Evolutionary conservation across 2,888 invertebrate genomes (phyloP), one percentile per base, ranked within the genome.

Genomic region (Cremastinae sp.): DNA sequence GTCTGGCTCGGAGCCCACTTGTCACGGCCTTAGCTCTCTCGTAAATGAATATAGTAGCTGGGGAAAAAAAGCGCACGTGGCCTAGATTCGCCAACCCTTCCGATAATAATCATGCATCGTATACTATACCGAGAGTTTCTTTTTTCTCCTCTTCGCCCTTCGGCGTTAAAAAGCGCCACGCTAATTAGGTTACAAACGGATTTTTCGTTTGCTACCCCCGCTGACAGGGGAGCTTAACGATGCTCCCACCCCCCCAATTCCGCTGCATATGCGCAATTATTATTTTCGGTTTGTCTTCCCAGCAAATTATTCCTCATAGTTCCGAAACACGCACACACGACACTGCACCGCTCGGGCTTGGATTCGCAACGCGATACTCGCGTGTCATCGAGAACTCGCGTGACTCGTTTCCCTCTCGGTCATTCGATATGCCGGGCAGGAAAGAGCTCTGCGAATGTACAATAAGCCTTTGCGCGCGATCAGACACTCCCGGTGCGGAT

Each of bases 381-480:
- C 75, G 65, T 66, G 70, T 66, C 70, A 75, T 75, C 61, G 71
- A 61, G 71, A 71, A 47, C 51, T 75, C 65, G 75, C 71, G 75
- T 71, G 75, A 66, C 70, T 20, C 14, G 14, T 53, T 45, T 45
- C 47, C n/a, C n/a, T 12, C 36, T 47, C 34, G 12, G 9, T 18
- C 51, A 12, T 41, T 53, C 38, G 22, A 53, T 36, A 45, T 12
- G 10, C n/a, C 28, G 2, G 47, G 16, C 34, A n/a, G 34, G 14
- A 36, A 16, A 62, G 9, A 64, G 12, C 36, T 43, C 18, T 18
- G 62, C 61, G 56, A 59, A 65, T 71, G n/a, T n/a, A n/a, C n/a
- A n/a, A 62, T 38, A 75, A 14, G 14, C 14, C 9, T 41, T 20
- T 43, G 56, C 34, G 28, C 12, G 5, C 61, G 56, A 74, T 68